A percentile compares a stretch with the other conserved stretches of the same genome.
These are phyloP conservation scores for Heptranchias perlo DNA, from an alignment of 2,113 vertebrate species.

Conservation along the genomic window DNA sequence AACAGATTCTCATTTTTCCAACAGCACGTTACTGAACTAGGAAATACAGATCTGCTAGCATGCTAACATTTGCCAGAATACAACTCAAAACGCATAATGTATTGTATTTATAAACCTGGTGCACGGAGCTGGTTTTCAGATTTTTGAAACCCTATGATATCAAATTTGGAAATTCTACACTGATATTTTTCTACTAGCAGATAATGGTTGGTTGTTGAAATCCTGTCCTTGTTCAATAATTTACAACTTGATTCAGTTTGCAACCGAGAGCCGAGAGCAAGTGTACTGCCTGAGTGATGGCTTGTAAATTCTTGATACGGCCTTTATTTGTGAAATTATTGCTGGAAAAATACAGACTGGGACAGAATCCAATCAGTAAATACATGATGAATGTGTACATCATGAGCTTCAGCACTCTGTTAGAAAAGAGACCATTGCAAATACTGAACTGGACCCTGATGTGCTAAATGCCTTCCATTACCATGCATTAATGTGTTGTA, in stretches of 20 bases:
- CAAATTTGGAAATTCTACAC: not conserved
- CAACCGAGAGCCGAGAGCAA: not conserved
- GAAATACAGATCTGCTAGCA: not conserved
- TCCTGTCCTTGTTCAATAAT: not conserved
- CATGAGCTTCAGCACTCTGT: not conserved
- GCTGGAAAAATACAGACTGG: no score
- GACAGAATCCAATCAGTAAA: no score
- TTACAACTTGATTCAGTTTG: not conserved
- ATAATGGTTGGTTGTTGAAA: not conserved
- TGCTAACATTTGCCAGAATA: not conserved
- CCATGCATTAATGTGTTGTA: not conserved
- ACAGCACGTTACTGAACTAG: not conserved
- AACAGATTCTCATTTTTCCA: not conserved
- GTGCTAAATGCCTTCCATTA: not conserved
- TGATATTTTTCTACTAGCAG: not conserved
- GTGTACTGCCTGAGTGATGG: not conserved
- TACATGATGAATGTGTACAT: not conserved
- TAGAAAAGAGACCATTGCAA: not conserved
- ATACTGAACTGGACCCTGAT: not conserved
- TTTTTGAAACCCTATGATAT: not conserved
- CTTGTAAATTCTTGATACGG: no score
- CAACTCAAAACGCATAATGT: not conserved
- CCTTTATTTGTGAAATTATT: no score
- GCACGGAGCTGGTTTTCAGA: not conserved
- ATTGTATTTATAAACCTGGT: not conserved